Evolutionary conservation across 2,113 vertebrate genomes (phyloP).

Genomic region (Dicentrarchus labrax): DNA sequence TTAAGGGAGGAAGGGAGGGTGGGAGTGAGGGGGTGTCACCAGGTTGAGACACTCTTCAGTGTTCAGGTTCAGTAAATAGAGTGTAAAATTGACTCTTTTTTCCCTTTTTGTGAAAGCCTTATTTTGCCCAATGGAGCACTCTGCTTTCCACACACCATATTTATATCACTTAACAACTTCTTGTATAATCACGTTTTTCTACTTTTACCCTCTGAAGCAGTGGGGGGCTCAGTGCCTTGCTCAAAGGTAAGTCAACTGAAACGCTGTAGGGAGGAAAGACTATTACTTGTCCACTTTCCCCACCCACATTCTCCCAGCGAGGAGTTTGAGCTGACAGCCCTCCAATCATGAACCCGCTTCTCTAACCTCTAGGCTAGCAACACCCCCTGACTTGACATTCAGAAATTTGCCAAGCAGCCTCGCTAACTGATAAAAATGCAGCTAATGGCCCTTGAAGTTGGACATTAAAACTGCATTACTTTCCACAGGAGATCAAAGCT

Average conservation of each 20-base stretch:
- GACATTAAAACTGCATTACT: conserved; percentile 81
- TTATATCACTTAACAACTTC: no score
- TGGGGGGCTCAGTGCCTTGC: conserved; percentile 45
- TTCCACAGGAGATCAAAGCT: conserved; percentile 83
- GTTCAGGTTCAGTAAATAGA: conserved; percentile 13
- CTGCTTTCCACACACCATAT: no score
- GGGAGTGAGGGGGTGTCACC: conserved; percentile 1
- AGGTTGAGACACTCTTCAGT: conserved; percentile 27
- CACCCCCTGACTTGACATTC: conserved; percentile 65
- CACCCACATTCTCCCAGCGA: conserved; percentile 54
- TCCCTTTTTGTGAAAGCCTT: not conserved
- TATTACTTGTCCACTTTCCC: conserved; percentile 50
- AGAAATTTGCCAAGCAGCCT: conserved; percentile 61
- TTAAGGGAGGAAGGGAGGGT: not conserved
- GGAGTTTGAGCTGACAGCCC: conserved; percentile 32
- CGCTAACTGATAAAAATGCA: conserved; percentile 76
- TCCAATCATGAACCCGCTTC: conserved; percentile 53
- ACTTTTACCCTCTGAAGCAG: not conserved
- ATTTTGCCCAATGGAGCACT: not conserved
- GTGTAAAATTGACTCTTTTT: not conserved
- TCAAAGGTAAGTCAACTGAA: conserved; percentile 52
- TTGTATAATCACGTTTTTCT: no score
- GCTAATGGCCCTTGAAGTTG: conserved; percentile 81
- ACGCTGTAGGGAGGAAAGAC: conserved; percentile 18
- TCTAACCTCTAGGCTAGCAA: conserved; percentile 46